phyloP scores from a whole-genome alignment of 92 coral and sea anemone species.

The Blastomussa wellsi region DNA sequence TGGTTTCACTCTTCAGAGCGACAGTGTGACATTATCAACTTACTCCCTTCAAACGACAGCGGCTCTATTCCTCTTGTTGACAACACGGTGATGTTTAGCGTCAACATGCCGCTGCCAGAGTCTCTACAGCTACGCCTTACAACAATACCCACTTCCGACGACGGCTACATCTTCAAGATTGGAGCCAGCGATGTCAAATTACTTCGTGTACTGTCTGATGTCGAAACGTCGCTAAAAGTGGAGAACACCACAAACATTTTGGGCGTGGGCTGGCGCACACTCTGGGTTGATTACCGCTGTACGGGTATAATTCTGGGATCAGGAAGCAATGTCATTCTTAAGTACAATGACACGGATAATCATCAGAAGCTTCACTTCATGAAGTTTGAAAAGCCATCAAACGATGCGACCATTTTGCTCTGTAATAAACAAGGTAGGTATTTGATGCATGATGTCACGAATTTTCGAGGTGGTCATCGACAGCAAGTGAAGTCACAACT shows the following conservation, averaged over 20 bases:
- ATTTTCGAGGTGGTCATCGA: no score
- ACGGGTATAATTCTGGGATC: conserved; percentile 31
- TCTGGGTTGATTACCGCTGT: conserved; percentile 54
- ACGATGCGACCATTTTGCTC: conserved; percentile 19
- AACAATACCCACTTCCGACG: conserved; percentile 10
- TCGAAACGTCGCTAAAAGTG: conserved; percentile 2
- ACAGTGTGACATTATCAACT: conserved; percentile 23
- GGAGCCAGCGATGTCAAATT: conserved; percentile 33
- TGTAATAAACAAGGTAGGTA: conserved; percentile 59
- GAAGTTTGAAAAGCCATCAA: conserved; percentile 35
- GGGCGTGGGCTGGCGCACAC: conserved; percentile 35
- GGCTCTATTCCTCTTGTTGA: conserved; percentile 31
- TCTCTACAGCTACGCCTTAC: conserved; percentile 9
- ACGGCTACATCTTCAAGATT: conserved; percentile 39
- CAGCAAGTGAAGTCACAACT: no score
- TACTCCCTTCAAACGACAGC: conserved; percentile 26
- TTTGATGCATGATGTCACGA: background rate
- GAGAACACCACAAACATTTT: background rate
- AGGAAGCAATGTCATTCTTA: conserved; percentile 30
- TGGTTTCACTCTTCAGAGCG: conserved; percentile 12
- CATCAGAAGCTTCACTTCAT: conserved; percentile 39
- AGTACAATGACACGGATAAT: conserved; percentile 33
- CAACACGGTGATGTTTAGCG: conserved; percentile 33
- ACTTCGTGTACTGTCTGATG: conserved; percentile 36
- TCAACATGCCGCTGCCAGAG: background rate